Evolutionary conservation across 1,140 invertebrate genomes (phyloP).

Genomic region (Eubasilissa regina): DNA sequence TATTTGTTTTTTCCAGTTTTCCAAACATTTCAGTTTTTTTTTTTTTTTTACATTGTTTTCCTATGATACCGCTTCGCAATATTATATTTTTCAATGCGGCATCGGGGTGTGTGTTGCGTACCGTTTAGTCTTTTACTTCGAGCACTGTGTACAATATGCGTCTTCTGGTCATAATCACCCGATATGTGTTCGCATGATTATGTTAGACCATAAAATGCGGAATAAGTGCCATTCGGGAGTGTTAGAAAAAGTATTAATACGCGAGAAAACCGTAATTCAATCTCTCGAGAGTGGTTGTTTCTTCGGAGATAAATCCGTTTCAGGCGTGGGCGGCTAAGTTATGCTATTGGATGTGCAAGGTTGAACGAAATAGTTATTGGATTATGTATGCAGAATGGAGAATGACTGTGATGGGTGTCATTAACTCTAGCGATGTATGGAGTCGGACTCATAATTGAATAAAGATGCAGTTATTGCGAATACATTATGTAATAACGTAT

Average conservation of each 20-base stretch:
- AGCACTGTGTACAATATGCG: slow-evolving; percentile 8
- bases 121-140: too few species aligned
- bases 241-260: slow-evolving; percentile 35
- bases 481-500: too few species aligned
- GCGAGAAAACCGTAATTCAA: slow-evolving; percentile 13
- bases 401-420: neutral
- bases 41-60: too few species aligned
- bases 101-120: too few species aligned
- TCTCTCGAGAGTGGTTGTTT: neutral
- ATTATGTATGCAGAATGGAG: slow-evolving; percentile 13
- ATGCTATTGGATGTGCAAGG: slow-evolving; percentile 20
- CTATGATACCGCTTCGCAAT: too few species aligned
- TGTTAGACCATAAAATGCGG: slow-evolving; percentile 8
- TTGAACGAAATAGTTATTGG: neutral
- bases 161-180: neutral
- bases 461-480: too few species aligned
- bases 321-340: slow-evolving; percentile 15
- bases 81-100: too few species aligned
- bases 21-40: too few species aligned
- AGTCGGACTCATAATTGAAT: too few species aligned
- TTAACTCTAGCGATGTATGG: neutral
- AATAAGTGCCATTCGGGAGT: slow-evolving; percentile 38
- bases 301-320: slow-evolving; percentile 28
- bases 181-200: slow-evolving; percentile 7
- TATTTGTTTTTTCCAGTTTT: too few species aligned